These are phyloP conservation scores for Halictus rubicundus DNA, from an alignment of 1,140 invertebrate species.

Conservation along the genomic window DNA sequence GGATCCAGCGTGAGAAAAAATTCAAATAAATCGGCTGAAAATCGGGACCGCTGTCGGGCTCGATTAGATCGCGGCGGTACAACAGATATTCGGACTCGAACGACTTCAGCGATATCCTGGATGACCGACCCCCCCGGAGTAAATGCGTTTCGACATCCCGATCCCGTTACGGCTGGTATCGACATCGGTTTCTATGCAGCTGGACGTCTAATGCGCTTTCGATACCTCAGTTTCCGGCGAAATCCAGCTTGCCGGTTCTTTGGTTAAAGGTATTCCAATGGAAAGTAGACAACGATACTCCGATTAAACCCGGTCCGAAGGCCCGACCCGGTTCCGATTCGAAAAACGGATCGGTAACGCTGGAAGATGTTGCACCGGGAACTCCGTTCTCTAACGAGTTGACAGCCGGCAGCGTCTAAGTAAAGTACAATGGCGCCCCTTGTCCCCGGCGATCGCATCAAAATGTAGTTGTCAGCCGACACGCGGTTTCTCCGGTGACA, in stretches of 20 bases:
- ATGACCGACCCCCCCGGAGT: constrained; percentile 52
- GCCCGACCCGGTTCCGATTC: too few relatives aligned
- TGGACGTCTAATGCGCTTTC: constrained; percentile 58
- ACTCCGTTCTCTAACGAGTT: not conserved
- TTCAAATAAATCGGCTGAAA: too few relatives aligned
- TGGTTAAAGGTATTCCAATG: not conserved
- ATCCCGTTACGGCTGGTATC: constrained; percentile 54
- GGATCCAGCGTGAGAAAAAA: too few relatives aligned
- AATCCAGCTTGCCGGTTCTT: not conserved
- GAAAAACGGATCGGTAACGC: too few relatives aligned
- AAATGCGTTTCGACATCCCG: constrained; percentile 62
- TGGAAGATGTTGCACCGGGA: too few relatives aligned
- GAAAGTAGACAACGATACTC: too few relatives aligned
- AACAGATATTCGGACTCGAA: too few relatives aligned
- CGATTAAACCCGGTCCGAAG: too few relatives aligned
- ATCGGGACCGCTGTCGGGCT: too few relatives aligned
- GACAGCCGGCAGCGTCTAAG: not conserved
- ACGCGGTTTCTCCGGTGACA: constrained; percentile 21
- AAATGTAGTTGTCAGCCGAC: constrained; percentile 47
- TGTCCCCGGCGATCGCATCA: not conserved
- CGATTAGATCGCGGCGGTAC: too few relatives aligned
- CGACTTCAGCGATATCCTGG: too few relatives aligned
- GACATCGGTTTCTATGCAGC: constrained; percentile 50
- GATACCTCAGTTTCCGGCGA: constrained; percentile 43
- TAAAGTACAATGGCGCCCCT: not conserved